Evolutionary conservation across 2,113 vertebrate genomes (phyloP).

Genomic region (Platichthys stellatus): DNA sequence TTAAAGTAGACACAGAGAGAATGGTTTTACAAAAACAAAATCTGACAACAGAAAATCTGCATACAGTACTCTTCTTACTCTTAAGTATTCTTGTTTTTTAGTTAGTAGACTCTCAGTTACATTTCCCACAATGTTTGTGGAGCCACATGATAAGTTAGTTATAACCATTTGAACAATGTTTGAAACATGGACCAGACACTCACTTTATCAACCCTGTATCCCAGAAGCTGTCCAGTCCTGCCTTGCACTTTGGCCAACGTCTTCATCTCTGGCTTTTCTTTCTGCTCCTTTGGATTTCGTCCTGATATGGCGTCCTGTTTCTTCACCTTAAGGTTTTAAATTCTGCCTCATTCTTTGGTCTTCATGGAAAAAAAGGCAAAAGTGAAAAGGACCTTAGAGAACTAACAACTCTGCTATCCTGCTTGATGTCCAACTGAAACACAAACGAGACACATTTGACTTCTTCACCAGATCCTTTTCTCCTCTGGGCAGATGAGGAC

Average conservation of each 20-base stretch:
- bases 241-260: slow-evolving; percentile 67
- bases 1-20: not conserved
- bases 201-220: slow-evolving; percentile 72
- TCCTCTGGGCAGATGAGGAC: slow-evolving; percentile 39
- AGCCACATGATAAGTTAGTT: not conserved
- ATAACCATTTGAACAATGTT: slow-evolving; percentile 59
- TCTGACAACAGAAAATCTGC: too few relatives aligned
- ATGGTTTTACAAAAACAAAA: not conserved
- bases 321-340: slow-evolving; percentile 12
- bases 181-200: slow-evolving; percentile 52
- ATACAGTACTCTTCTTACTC: not conserved
- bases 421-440: not conserved
- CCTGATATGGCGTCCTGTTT: not conserved
- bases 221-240: slow-evolving; percentile 66
- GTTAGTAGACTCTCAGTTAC: not conserved
- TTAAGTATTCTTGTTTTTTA: too few relatives aligned
- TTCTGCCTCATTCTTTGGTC: not conserved
- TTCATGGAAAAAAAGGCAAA: not conserved
- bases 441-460: not conserved
- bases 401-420: not conserved
- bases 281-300: slow-evolving; percentile 1
- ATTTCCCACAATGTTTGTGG: not conserved
- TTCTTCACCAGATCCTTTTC: slow-evolving; percentile 10
- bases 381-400: slow-evolving; percentile 3
- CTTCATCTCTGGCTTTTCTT: slow-evolving; percentile 61